These are phyloP conservation scores for Hydrolagus colliei DNA, from an alignment of 2,797 vertebrate genomes.

Conservation along the genomic window DNA sequence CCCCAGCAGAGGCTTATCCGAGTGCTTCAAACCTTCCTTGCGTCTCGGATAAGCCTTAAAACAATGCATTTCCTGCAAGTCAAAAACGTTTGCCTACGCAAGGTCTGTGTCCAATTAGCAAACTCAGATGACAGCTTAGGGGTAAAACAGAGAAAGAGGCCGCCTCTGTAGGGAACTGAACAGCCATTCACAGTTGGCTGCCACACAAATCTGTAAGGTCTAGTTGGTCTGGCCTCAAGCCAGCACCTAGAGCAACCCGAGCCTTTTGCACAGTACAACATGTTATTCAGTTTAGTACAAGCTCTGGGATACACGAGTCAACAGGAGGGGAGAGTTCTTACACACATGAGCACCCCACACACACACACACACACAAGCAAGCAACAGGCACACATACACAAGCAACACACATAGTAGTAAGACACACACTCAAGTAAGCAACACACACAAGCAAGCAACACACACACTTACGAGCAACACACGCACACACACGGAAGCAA, in stretches of 20 bases:
- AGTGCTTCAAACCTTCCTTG: slow-evolving; percentile 7
- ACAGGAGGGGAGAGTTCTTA: not conserved
- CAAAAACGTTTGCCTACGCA: slow-evolving; percentile 12
- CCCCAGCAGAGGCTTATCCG: not conserved
- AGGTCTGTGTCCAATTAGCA: slow-evolving; percentile 28
- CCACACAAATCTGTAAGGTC: slow-evolving; percentile 20
- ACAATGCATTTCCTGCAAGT: slow-evolving; percentile 27
- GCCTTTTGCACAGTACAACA: not conserved
- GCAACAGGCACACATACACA: too few relatives aligned
- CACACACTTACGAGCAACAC: too few relatives aligned
- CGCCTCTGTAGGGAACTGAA: slow-evolving; percentile 10
- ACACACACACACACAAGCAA: not conserved
- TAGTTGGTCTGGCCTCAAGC: slow-evolving; percentile 4
- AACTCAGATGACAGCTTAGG: slow-evolving; percentile 16
- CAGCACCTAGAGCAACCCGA: slow-evolving; percentile 23
- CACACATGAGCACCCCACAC: not conserved
- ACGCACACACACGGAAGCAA: too few relatives aligned
- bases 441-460: too few relatives aligned
- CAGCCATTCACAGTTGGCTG: slow-evolving; percentile 13
- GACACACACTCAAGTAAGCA: too few relatives aligned
- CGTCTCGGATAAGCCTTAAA: slow-evolving; percentile 2
- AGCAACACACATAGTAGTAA: too few relatives aligned
- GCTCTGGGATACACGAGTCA: not conserved
- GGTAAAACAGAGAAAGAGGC: not conserved
- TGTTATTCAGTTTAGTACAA: slow-evolving; percentile 8